Evolutionary conservation across 2,113 vertebrate genomes (phyloP).

Genomic region (Gracilinanus agilis): DNA sequence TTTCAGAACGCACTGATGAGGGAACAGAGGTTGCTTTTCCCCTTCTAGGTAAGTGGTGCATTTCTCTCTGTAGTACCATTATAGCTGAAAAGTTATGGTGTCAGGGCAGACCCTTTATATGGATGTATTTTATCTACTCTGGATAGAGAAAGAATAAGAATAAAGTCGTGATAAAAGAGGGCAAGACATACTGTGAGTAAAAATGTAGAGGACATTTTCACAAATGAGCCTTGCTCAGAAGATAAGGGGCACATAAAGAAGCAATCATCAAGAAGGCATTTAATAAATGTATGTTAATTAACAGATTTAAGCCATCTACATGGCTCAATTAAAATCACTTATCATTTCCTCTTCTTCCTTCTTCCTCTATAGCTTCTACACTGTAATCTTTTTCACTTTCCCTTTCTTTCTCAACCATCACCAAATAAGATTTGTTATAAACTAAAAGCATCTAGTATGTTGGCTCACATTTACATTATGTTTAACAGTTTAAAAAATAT

Average conservation of each 20-base stretch:
- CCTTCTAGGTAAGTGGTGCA: constrained; percentile 73
- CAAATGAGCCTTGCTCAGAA: constrained; percentile 35
- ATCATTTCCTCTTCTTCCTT: constrained; percentile 29
- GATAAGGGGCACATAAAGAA: constrained; percentile 46
- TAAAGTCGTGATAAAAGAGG: constrained; percentile 50
- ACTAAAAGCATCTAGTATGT: background rate
- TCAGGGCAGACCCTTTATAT: constrained; percentile 35
- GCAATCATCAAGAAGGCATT: background rate
- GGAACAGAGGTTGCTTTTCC: constrained; percentile 71
- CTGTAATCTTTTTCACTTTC: constrained; percentile 15
- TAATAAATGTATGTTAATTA: constrained; percentile 1
- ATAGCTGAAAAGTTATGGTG: constrained; percentile 58
- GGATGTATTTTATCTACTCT: constrained; percentile 45
- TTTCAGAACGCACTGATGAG: constrained; percentile 75
- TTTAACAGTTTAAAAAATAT: background rate
- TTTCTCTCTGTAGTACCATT: constrained; percentile 68
- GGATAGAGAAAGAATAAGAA: constrained; percentile 64
- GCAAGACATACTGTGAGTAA: constrained; percentile 39
- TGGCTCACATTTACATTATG: background rate
- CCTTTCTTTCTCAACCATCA: background rate
- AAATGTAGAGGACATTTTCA: constrained; percentile 51
- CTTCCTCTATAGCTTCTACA: no score
- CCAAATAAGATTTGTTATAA: background rate
- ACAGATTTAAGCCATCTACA: constrained; percentile 24
- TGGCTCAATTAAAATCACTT: constrained; percentile 23